Conservation (phyloP, 2,888 invertebrate species). For the Autographa gamma region DNA sequence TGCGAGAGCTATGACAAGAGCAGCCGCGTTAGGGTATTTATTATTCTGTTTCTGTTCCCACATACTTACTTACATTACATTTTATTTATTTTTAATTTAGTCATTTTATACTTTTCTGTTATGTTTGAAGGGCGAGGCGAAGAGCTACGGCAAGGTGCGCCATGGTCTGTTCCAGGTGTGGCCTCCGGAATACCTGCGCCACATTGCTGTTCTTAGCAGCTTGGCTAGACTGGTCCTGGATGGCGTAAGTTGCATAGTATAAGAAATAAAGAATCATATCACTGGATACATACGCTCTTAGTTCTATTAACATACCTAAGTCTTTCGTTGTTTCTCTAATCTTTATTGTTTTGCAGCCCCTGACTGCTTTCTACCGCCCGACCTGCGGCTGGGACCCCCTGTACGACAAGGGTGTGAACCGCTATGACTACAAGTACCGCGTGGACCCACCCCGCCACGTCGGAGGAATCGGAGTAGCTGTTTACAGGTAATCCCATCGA, state of each 20-base stretch:
- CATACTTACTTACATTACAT: neutral
- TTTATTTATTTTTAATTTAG: too few relatives aligned
- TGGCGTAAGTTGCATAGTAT: constrained; percentile 58
- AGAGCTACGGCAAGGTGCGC: constrained; percentile 25
- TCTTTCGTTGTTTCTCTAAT: neutral
- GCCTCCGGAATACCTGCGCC: constrained; percentile 69
- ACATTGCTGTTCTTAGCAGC: constrained; percentile 66
- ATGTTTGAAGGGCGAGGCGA: constrained; percentile 10
- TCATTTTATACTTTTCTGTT: neutral
- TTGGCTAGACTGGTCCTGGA: constrained; percentile 71
- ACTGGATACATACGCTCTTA: too few relatives aligned
- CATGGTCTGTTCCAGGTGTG: constrained; percentile 57
- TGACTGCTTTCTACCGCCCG: constrained; percentile 15
- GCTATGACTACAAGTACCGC: constrained; percentile 44
- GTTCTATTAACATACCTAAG: neutral
- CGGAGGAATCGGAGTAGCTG: constrained; percentile 9
- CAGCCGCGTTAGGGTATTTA: constrained; percentile 50
- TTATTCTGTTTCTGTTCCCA: neutral
- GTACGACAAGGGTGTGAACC: constrained; percentile 41
- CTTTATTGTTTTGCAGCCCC: constrained; percentile 23
- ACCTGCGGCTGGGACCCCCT: constrained; percentile 52
- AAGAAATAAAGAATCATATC: too few relatives aligned
- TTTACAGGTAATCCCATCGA: constrained; percentile 53
- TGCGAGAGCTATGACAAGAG: constrained; percentile 50
- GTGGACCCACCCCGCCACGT: constrained; percentile 2